phyloP scores from a whole-genome alignment of 2,797 vertebrate species.

The Miichthys miiuy region DNA sequence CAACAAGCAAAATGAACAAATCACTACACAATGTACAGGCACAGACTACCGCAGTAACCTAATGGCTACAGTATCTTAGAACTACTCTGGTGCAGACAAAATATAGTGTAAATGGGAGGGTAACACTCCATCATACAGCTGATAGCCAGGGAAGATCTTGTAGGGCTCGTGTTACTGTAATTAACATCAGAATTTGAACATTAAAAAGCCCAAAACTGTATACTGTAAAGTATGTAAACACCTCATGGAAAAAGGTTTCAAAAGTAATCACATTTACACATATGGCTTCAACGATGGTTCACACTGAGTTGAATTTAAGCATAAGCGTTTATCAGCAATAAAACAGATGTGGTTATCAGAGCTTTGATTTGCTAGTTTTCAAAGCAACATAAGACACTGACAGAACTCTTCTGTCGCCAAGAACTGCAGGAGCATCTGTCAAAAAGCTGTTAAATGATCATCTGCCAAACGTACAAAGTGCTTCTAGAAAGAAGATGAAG shows the following conservation, averaged over 20 bases:
- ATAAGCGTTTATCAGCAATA: neutral
- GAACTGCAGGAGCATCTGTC: neutral
- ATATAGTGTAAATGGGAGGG: neutral
- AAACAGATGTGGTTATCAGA: neutral
- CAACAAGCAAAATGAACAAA: no score
- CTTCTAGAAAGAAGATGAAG: neutral
- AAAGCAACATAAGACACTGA: neutral
- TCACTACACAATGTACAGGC: neutral
- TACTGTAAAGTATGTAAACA: neutral
- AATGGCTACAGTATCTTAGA: neutral
- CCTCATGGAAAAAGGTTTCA: neutral
- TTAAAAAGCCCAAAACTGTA: neutral
- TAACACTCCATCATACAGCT: neutral
- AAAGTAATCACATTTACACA: neutral
- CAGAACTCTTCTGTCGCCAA: neutral
- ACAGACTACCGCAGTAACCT: no score
- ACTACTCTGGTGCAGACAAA: neutral
- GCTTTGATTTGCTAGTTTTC: neutral
- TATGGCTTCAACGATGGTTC: neutral
- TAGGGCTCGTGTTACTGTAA: neutral
- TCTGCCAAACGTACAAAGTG: neutral
- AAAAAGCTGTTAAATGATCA: neutral
- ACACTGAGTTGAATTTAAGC: neutral
- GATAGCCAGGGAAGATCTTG: neutral
- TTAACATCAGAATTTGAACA: neutral